Conservation (phyloP, 2,113 vertebrate species). For the Oreochromis aureus region DNA sequence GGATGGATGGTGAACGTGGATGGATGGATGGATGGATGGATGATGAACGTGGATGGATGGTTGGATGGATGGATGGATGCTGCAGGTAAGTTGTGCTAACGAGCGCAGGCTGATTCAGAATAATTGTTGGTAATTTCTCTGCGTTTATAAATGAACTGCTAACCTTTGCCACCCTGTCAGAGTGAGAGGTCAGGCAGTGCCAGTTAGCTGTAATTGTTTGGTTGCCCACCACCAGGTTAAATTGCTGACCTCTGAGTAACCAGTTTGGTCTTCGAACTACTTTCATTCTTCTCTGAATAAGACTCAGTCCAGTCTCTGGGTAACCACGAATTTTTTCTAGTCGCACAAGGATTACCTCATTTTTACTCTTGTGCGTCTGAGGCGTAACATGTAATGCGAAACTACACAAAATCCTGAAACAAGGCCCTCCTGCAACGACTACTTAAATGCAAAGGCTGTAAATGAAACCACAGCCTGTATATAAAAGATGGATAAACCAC, state of each 20-base stretch:
- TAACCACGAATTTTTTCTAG: background rate
- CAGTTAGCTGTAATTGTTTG: background rate
- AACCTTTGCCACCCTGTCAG: background rate
- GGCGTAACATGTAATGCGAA: background rate
- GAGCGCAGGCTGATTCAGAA: background rate
- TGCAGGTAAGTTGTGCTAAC: background rate
- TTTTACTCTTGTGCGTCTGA: background rate
- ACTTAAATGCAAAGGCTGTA: background rate
- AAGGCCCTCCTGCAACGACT: background rate
- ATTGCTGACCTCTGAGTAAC: accelerated
- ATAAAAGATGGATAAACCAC: background rate
- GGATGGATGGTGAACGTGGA: accelerated
- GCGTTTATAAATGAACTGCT: background rate
- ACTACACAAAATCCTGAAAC: background rate
- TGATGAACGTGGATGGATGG: accelerated
- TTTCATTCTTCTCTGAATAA: background rate
- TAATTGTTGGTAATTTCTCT: background rate
- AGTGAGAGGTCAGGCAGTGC: background rate
- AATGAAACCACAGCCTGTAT: background rate
- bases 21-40: accelerated
- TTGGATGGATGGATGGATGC: accelerated
- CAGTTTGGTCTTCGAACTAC: background rate
- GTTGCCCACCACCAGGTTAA: background rate
- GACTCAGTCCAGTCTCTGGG: background rate
- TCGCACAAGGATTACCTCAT: background rate